A percentile compares a stretch with the other conserved stretches of the same genome.
Evolutionary conservation across 2,888 invertebrate species (phyloP).

Genomic region (Acleris laterana): DNA sequence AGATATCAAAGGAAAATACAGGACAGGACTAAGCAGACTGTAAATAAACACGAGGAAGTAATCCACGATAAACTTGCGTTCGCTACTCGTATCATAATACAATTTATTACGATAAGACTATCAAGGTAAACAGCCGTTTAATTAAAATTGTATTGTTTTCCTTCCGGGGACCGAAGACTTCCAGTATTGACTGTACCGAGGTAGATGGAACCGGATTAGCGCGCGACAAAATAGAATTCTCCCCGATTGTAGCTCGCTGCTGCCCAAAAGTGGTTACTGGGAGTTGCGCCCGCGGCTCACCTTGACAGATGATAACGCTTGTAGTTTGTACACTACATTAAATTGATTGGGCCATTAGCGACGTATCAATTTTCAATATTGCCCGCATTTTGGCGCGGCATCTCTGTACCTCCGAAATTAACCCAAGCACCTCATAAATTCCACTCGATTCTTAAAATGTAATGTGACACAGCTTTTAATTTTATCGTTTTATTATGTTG

Average conservation of each 20-base stretch:
- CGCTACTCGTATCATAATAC: too few relatives aligned
- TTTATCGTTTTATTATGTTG: conserved; percentile 23
- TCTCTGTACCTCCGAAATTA: conserved; percentile 6
- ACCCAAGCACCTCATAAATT: conserved; percentile 10
- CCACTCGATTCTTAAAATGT: conserved; percentile 3
- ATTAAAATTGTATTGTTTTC: conserved; percentile 8
- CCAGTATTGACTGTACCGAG: conserved; percentile 32
- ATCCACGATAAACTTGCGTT: too few relatives aligned
- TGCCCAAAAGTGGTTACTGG: conserved; percentile 43
- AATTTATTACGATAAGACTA: too few relatives aligned
- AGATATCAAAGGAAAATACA: conserved; percentile 13
- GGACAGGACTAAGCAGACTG: too few relatives aligned
- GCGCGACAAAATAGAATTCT: conserved; percentile 43
- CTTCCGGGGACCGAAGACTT: conserved; percentile 15
- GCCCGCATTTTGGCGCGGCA: conserved; percentile 11
- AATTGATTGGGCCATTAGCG: conserved; percentile 50
- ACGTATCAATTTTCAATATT: conserved; percentile 51
- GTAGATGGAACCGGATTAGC: conserved; percentile 41
- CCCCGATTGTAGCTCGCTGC: conserved; percentile 46
- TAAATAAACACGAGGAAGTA: too few relatives aligned
- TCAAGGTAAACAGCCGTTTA: background rate
- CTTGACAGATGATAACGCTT: conserved; percentile 31
- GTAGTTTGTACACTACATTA: conserved; percentile 53
- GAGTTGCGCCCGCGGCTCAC: conserved; percentile 42
- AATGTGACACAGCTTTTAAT: conserved; percentile 24